Evolutionary conservation across 2,797 vertebrate genomes (phyloP), one percentile per base, ranked within the genome.

Genomic region (Pempheris klunzingeri): DNA sequence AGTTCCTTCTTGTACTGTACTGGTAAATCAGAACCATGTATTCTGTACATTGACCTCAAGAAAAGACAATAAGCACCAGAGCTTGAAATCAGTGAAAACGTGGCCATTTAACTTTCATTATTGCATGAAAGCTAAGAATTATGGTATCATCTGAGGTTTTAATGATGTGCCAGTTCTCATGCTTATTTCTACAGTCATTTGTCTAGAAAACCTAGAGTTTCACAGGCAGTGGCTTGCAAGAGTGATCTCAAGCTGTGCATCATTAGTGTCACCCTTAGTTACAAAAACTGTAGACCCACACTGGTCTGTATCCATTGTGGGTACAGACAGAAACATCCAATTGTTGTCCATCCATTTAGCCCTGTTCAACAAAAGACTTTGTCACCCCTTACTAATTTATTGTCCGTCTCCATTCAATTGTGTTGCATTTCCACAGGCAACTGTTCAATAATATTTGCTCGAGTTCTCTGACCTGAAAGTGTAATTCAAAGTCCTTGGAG

Each of bases 221-320:
- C 75, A 82, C 74, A 78, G 81, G 77, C 86, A 89, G 63, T 81
- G 74, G 81, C 77, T 85, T 84, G 90, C 90, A 91, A 92, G 78
- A 92, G 82, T 81, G 80, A 89, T 67, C 85, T 91, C 88, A 87
- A 88, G 88, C 88, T 89, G 78, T 47, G 84, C 89, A 92, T 92
- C 90, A 93, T 93, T 94, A 93, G 86, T 68, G 83, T 90, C 83
- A 67, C 88, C 87, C 80, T 50, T 87, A 83, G 89, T 91, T 92
- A 93, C 87, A 83, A 84, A 87, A 80, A 90, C 80, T 71, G 75
- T 64, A 64, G 76, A 72, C 57, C 79, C 78, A 87, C 83, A 87
- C 78, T 62, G 77, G 77, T 87, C 84, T 76, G 84, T 77, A 80
- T 90, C 83, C 84, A 85, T 71, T 61, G 82, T 81, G 60, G 54